Evolutionary conservation across 2,888 invertebrate genomes (phyloP).

Genomic region (Tachina fera): DNA sequence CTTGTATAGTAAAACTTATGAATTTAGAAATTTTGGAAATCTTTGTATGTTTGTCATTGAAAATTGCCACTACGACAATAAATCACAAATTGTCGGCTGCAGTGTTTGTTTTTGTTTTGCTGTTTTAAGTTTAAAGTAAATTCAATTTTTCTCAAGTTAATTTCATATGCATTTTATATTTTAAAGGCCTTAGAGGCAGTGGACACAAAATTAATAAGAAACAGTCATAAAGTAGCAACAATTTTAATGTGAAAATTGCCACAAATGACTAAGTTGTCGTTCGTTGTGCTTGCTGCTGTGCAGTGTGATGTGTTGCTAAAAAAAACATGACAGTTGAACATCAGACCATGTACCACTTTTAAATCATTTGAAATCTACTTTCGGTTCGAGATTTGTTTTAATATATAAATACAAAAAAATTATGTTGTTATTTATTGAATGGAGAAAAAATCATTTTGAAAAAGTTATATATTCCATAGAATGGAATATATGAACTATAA

Average conservation of each 20-base stretch:
- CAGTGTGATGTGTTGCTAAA: slow-evolving; percentile 63
- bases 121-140: slow-evolving; percentile 38
- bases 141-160: slow-evolving; percentile 47
- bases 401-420: slow-evolving; percentile 19
- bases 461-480: not conserved
- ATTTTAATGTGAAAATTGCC: slow-evolving; percentile 69
- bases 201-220: not conserved
- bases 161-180: slow-evolving; percentile 45
- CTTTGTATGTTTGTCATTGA: slow-evolving; percentile 61
- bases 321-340: slow-evolving; percentile 70
- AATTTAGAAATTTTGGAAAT: slow-evolving; percentile 40
- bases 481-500: slow-evolving; percentile 57
- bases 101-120: slow-evolving; percentile 7
- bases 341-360: slow-evolving; percentile 46
- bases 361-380: slow-evolving; percentile 35
- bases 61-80: slow-evolving; percentile 63
- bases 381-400: slow-evolving; percentile 5
- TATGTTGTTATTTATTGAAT: slow-evolving; percentile 45
- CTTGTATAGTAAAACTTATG: slow-evolving; percentile 11
- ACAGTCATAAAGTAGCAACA: slow-evolving; percentile 40
- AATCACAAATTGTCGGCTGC: slow-evolving; percentile 53
- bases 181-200: slow-evolving; percentile 9
- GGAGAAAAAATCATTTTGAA: not conserved
- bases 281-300: not conserved
- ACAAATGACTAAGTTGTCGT: slow-evolving; percentile 65